A percentile compares a stretch with the other conserved stretches of the same genome.
Evolutionary conservation across 2,113 vertebrate genomes (phyloP).

Genomic region (Paradoxurus hermaphroditus): DNA sequence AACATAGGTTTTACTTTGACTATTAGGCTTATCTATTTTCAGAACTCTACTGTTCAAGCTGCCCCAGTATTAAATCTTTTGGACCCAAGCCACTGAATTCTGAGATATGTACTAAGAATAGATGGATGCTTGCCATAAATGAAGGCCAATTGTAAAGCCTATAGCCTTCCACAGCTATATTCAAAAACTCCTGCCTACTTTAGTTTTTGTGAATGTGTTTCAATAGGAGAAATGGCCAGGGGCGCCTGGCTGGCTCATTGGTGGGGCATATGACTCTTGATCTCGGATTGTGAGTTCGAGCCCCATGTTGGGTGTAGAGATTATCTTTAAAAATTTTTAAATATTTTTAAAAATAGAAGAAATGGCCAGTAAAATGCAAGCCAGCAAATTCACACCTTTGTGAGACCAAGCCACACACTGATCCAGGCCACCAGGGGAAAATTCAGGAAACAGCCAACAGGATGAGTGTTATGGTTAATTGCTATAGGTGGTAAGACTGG

Average conservation of each 20-base stretch:
- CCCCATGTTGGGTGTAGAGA: neutral
- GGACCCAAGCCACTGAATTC: neutral
- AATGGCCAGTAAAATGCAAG: neutral
- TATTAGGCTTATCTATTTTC: neutral
- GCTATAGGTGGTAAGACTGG: neutral
- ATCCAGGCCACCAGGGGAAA: neutral
- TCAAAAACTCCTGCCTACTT: neutral
- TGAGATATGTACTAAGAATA: neutral
- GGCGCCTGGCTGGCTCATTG: neutral
- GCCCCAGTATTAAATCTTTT: neutral
- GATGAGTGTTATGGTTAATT: neutral
- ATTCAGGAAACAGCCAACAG: neutral
- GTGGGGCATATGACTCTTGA: neutral
- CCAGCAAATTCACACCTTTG: neutral
- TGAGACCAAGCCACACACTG: neutral
- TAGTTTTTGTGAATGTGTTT: neutral
- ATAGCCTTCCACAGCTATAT: neutral
- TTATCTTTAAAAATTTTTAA: neutral
- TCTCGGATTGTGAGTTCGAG: neutral
- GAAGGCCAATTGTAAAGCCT: neutral
- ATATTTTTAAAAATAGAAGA: neutral
- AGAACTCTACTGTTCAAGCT: conserved; percentile 13
- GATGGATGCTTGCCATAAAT: neutral
- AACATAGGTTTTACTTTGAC: neutral
- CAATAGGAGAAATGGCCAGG: neutral